Evolutionary conservation across 2,888 invertebrate genomes (phyloP), one percentile per base, ranked within the genome.

Genomic region (Drosophila melanosoma): DNA sequence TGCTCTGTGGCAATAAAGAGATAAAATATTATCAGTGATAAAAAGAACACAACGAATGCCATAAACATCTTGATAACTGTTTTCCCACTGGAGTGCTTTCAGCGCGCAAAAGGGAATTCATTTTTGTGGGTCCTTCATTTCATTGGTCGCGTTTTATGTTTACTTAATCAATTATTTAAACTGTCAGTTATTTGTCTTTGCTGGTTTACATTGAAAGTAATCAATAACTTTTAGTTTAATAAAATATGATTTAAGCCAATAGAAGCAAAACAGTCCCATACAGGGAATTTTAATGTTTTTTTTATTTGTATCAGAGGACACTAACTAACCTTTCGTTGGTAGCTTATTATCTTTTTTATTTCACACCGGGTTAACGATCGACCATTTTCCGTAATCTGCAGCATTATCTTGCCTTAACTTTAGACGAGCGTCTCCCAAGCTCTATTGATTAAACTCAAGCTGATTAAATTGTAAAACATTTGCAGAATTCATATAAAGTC

Each of bases 21-120:
- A 91, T 89, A 91, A 91, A 91, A 91, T 51, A 83, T 59, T 59
- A 91, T 77, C 72, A 91, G 78, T 61, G 91, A 90, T 72, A 90
- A 74, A 72, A 79, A 72, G 78, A 91, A 89, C 29, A 91, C 76
- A 40, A 74, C 56, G 54, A 91, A 68, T 15, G 87, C 80, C 12
- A 87, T 75, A 48, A 87, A 69, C 90, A 90, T 91, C 77, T 80
- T 65, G 53, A 59, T 32, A 29, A 45, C 29, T 17, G 40, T 35
- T 20, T 56, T 69, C 48, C 11, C 42, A 69, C 62, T 58, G 20
- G 48, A 74, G 54, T 84, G 68, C 11, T 48, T 49, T 58, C 11
- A 17, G 17, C 29, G 29, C 17, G 40, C 29, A 48, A 35, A 33
- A 49, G 54, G 54, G 56, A 64, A 70, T 56, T 45, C 52, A 17